Base-by-base conservation (phyloP, 2,888 invertebrate genomes). In the Drosophila niveifrons region DNA sequence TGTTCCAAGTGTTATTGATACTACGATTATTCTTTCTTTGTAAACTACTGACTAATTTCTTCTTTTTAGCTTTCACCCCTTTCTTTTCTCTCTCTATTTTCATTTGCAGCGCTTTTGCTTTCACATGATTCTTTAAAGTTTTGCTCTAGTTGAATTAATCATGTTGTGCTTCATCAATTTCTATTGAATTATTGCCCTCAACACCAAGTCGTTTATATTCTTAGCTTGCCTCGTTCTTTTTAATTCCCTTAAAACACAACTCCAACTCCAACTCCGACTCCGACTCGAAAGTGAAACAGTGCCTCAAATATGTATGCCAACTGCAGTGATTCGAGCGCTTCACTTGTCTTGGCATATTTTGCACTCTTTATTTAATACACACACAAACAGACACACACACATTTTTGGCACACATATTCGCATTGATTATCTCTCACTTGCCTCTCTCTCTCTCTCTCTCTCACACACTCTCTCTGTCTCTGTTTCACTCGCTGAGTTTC, bases 341-440 rank as follows among this genome's bases (percentile, higher is more conserved):
- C 8, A 28, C 17, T 29, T 46, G 13, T 56, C 53, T 65, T 52
- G 53, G 44, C 61, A 68, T 50, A 57, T 53, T 53, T 55, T 31
- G n/a, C 61, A 13, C 39, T 13, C 34, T 34, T 55, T 65, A 51
- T 72, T 72, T 59, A 52, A 50, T 46, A 18, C 50, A 58, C 48
- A 57, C 48, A n/a, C n/a, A n/a, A n/a, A n/a, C n/a, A n/a, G n/a
- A 18, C 50, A 58, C 48, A 6, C 18, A 23, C 34, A 56, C 9
- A 44, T 55, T 51, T 72, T 65, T 65, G 72, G 72, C 72, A 72
- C 51, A 56, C 72, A 59, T 31, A 41, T 31, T 41, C 58, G 46
- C 65, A 65, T 65, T 70, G 71, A 70, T 70, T 65, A 65, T 71
- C 53, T 57, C 43, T 3, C 28, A 11, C 4, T 4, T 4, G 6